Percentiles rank a stretch among this genome's conserved stretches.
These are phyloP conservation scores for Phlogophora meticulosa DNA, from an alignment of 2,888 invertebrate genomes.

Conservation along the genomic window DNA sequence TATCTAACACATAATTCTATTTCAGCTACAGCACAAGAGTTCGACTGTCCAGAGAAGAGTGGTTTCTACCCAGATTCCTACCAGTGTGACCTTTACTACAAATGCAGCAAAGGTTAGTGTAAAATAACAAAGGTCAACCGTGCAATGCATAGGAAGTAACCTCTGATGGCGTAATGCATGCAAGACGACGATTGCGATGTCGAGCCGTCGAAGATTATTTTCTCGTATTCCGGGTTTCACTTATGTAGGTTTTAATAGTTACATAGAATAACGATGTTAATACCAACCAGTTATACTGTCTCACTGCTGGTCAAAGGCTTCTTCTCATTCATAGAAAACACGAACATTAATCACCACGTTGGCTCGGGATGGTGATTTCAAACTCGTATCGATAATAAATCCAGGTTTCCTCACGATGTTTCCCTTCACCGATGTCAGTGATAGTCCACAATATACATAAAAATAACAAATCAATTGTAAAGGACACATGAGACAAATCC, in stretches of 20 bases:
- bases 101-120: constrained; percentile 92
- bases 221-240: constrained; percentile 55
- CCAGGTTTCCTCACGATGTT: too few relatives aligned
- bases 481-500: too few relatives aligned
- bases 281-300: too few relatives aligned
- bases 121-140: constrained; percentile 72
- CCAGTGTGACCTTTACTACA: constrained; percentile 95
- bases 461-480: too few relatives aligned
- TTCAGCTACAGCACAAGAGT: constrained; percentile 89
- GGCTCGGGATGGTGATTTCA: too few relatives aligned
- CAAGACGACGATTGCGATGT: constrained; percentile 26
- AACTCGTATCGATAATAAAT: too few relatives aligned
- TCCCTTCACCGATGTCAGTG: too few relatives aligned
- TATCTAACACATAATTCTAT: constrained; percentile 17
- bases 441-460: too few relatives aligned
- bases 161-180: constrained; percentile 26
- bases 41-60: constrained; percentile 93
- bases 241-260: constrained; percentile 25
- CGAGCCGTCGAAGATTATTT: constrained; percentile 17
- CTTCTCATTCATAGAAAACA: too few relatives aligned
- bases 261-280: background rate
- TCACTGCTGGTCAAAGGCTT: too few relatives aligned
- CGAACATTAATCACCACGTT: too few relatives aligned
- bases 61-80: constrained; percentile 94
- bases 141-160: constrained; percentile 39